Conservation (phyloP, 2,797 vertebrate species). For the Pipistrellus kuhlii region DNA sequence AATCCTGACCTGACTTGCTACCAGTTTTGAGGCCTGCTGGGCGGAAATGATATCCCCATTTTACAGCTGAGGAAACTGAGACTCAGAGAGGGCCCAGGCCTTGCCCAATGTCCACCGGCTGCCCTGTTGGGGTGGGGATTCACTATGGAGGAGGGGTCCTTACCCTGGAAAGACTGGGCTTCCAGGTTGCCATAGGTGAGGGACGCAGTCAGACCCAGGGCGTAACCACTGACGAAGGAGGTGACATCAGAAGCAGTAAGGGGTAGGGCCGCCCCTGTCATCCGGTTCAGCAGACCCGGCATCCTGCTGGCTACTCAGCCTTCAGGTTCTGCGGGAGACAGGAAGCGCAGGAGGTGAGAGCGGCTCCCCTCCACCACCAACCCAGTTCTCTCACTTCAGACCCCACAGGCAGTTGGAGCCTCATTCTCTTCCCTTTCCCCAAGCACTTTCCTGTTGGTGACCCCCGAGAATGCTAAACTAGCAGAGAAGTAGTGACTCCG, state of each 20-base stretch:
- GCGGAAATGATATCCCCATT: background rate
- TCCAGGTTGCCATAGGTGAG: constrained; percentile 96
- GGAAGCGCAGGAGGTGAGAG: background rate
- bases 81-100: accelerated
- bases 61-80: background rate
- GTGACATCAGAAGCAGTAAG: constrained; percentile 94
- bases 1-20: background rate
- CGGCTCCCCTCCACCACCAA: accelerated
- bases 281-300: constrained; percentile 95
- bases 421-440: background rate
- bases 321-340: constrained; percentile 55
- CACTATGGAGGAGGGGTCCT: constrained; percentile 58
- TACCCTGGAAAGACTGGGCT: constrained; percentile 94
- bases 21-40: background rate
- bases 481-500: background rate
- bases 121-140: background rate
- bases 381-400: background rate
- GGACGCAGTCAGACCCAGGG: constrained; percentile 94
- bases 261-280: constrained; percentile 90
- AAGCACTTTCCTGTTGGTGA: background rate
- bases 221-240: constrained; percentile 95
- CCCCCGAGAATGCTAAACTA: accelerated
- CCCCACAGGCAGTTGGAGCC: accelerated
- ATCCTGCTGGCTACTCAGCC: constrained; percentile 83
- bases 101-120: background rate